A percentile compares a stretch with the other conserved stretches of the same genome.
Evolutionary conservation across 2,797 vertebrate species (phyloP).

Genomic region (Hozukius guyotensis): DNA sequence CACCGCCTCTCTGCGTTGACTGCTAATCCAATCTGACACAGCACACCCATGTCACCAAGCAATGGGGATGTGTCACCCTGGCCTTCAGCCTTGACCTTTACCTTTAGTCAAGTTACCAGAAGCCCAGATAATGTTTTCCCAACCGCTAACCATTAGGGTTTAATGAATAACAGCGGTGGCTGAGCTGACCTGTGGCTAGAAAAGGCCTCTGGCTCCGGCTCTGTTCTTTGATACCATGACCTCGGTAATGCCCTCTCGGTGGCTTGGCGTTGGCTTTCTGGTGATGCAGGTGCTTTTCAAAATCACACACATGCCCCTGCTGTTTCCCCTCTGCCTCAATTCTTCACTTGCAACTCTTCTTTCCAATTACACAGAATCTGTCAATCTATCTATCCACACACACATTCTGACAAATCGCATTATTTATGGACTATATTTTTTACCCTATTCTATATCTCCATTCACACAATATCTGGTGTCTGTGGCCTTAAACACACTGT

Average conservation of each 20-base stretch:
- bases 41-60: conserved; percentile 26
- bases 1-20: conserved; percentile 40
- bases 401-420: conserved; percentile 5
- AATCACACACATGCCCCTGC: background rate
- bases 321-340: background rate
- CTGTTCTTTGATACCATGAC: conserved; percentile 59
- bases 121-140: conserved; percentile 70
- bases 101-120: conserved; percentile 58
- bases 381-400: background rate
- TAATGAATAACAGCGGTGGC: conserved; percentile 77
- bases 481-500: conserved; percentile 3
- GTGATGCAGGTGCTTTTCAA: conserved; percentile 56
- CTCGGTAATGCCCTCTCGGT: conserved; percentile 23
- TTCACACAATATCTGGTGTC: conserved; percentile 4
- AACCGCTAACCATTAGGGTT: conserved; percentile 75
- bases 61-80: background rate
- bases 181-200: conserved; percentile 59
- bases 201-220: conserved; percentile 29
- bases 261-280: conserved; percentile 29
- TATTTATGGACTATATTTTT: background rate
- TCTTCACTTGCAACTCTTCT: background rate
- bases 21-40: conserved; percentile 55
- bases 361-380: background rate
- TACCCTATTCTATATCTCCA: background rate
- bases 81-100: conserved; percentile 62